phyloP scores from a whole-genome alignment of 2,113 vertebrate genomes.

The Daphoenositta chrysoptera region DNA sequence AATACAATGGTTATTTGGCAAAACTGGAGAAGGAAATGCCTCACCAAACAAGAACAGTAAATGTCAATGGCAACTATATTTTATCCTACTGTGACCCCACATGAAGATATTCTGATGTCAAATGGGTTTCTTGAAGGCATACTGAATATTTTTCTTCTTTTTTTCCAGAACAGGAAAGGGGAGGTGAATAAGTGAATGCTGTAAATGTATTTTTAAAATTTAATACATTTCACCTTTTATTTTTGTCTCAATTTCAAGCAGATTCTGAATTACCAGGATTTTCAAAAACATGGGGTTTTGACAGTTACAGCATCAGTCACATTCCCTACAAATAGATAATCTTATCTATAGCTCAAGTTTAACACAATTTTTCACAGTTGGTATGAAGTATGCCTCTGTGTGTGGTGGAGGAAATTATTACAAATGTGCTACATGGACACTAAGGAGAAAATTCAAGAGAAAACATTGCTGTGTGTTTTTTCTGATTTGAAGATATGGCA shows the following conservation, averaged over 20 bases:
- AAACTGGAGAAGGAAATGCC: background rate
- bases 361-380: conserved; percentile 1
- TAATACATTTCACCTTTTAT: background rate
- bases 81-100: background rate
- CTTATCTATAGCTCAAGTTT: conserved; percentile 2
- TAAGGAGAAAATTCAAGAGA: conserved; percentile 1
- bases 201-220: background rate
- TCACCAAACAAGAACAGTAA: background rate
- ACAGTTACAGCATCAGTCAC: background rate
- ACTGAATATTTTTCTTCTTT: background rate
- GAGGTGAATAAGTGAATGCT: background rate
- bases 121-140: background rate
- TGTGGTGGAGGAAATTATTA: background rate
- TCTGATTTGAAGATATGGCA: conserved; percentile 6
- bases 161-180: background rate
- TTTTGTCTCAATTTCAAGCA: background rate
- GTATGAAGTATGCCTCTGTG: background rate
- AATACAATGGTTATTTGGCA: background rate
- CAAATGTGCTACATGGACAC: background rate
- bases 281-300: background rate
- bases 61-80: background rate
- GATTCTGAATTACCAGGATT: background rate
- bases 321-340: background rate
- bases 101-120: background rate
- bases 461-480: conserved; percentile 7